Evolutionary conservation across 2,113 vertebrate genomes (phyloP), one percentile per base, ranked within the genome.

Genomic region (Pimephales promelas): DNA sequence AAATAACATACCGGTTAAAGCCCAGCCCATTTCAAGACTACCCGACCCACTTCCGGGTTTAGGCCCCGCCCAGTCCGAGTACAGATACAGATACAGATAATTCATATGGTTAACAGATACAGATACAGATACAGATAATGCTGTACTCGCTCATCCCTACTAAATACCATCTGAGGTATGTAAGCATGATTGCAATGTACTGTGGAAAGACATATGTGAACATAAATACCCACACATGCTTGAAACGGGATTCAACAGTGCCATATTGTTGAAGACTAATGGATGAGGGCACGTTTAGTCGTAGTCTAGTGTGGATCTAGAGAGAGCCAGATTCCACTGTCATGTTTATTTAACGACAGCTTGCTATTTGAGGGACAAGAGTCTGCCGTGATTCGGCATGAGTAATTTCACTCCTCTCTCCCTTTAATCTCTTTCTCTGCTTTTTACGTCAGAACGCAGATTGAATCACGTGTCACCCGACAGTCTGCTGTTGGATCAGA

Each of bases 331-430:
- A 40, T 80, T 47, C 43, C 26, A 0, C 31, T 16, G 22, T 22
- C 4, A 68, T 64, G 20, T 75, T 85, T 86, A 78, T 78, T 45
- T 0, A 85, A 76, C 40, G 86, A 22, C 72, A 84, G 79, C 84
- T 89, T 88, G 84, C 72, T 84, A 57, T 86, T 83, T 88, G 75
- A 87, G 83, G 73, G 77, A 86, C 26, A 20, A 81, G 85, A 84
- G 86, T 83, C 79, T 28, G 57, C 16, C 74, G 72, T 61, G 45
- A 85, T 59, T 89, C 80, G 84, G 79, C 83, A 47, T 80, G 74
- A 82, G 43, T 72, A 22, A 76, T 81, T 82, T 26, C 75, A 72
- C 36, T 4, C 36, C 26, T 40, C 57, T 75, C 11, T 45, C 70
- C 20, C 68, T 70, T 16, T 36, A 47, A n/a, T 71, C 22, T 26